Percentiles rank a stretch among this genome's conserved stretches.
Conservation (phyloP, 2,888 invertebrate genomes). For the Xestia c-nigrum region DNA sequence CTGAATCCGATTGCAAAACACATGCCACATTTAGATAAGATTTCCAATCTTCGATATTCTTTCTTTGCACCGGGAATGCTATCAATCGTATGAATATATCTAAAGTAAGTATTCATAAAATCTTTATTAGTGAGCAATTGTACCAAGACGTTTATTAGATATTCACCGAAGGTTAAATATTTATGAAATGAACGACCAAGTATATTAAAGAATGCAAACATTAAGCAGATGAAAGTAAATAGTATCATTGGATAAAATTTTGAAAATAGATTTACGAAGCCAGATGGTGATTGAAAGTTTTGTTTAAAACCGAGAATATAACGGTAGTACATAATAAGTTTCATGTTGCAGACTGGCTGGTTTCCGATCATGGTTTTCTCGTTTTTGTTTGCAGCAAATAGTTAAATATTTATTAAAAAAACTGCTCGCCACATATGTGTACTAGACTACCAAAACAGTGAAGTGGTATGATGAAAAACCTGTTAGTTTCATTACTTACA, state of each 20-base stretch:
- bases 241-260: constrained; percentile 13
- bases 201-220: background rate
- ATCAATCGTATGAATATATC: constrained; percentile 2
- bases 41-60: constrained; percentile 6
- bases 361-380: background rate
- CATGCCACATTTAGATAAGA: background rate
- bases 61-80: background rate
- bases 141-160: background rate
- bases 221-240: background rate
- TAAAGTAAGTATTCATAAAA: background rate
- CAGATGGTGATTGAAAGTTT: background rate
- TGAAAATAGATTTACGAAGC: background rate
- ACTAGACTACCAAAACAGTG: background rate
- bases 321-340: background rate
- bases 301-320: background rate
- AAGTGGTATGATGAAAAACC: background rate
- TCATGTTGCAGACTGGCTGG: constrained; percentile 9
- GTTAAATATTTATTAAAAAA: background rate
- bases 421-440: background rate
- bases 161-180: background rate
- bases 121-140: background rate
- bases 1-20: background rate
- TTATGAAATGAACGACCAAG: background rate
- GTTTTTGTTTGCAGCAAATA: background rate
- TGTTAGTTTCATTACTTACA: background rate